Conservation (phyloP, 2,113 vertebrate genomes). For the Tauraco erythrolophus region DNA sequence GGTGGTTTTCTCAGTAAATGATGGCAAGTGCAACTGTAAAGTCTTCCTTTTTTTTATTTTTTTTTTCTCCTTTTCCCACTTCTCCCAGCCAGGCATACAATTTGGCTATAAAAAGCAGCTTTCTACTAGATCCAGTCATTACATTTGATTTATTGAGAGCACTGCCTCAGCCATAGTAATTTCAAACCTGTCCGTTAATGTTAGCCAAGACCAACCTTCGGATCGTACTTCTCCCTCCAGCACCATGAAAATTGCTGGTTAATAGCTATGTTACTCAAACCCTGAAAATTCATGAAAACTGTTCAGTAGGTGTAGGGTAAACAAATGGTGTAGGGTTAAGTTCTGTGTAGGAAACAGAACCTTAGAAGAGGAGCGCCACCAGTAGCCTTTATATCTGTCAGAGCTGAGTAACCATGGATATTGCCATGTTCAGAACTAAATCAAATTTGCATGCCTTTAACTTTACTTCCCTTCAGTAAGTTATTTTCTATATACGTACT, state of each 20-base stretch:
- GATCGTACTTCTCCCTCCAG: background rate
- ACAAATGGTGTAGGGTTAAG: background rate
- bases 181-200: background rate
- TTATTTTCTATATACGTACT: background rate
- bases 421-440: background rate
- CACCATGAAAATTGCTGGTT: background rate
- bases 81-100: background rate
- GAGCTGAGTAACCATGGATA: background rate
- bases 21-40: background rate
- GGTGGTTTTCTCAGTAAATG: background rate
- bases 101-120: background rate
- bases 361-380: background rate
- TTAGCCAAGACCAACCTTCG: background rate
- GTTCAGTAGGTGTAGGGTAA: background rate
- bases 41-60: background rate
- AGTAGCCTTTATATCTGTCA: background rate
- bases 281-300: background rate
- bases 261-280: background rate
- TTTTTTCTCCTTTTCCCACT: background rate
- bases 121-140: background rate
- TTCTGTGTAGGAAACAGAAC: background rate
- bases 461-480: background rate
- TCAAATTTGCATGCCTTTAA: background rate
- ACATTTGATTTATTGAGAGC: background rate
- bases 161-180: background rate